Base-by-base conservation (phyloP, 1,140 invertebrate genomes). In the Pogonomyrmex californicus region DNA sequence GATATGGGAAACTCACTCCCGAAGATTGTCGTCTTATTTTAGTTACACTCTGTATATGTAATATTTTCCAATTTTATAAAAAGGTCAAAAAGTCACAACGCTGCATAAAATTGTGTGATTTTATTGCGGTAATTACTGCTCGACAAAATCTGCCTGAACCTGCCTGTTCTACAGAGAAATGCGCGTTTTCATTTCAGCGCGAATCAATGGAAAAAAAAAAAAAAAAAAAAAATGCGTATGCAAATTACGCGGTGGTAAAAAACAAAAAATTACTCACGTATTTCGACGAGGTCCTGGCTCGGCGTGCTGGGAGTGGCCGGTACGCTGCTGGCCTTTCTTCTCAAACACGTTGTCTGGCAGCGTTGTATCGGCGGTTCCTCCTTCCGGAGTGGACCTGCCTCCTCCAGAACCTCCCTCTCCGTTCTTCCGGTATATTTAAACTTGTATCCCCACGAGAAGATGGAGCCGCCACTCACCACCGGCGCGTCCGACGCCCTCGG, bases 381-480 rank as follows among this genome's bases (percentile, higher is more conserved):
- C 73, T 96, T 95, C 33, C 95, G 93, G 33, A 96, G 93, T 44
- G 96, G 96, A 58, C 95, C 96, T 78, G 95, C 95, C 90, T 98
- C 97, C 92, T 97, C 97, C 68, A 98, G 95, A 73, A 99, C 98
- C 95, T 99, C 98, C 56, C 97, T 96, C 94, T 99, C 98, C 23
- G 98, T 98, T 79, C 98, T 96, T 2, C 98, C 98, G 71, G 97
- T 97, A 95, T 98, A 98, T 90, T 98, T 97, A 94, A 99, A 99
- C 95, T 98, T 99, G 58, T 98, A 99, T 56, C 98, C 98, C 96
- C 98, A 98, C 0, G 98, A 98, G 95, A 99, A 99, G 88, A 99
- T 97, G 12, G 98, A 98, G n/a, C 98, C 98, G 38, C 98, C 98
- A 33, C 98, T 98, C 86, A 98, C 97, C 9, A 99, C 97, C 38